phyloP scores from a whole-genome alignment of 2,888 invertebrate species.

The Troides helena region DNA sequence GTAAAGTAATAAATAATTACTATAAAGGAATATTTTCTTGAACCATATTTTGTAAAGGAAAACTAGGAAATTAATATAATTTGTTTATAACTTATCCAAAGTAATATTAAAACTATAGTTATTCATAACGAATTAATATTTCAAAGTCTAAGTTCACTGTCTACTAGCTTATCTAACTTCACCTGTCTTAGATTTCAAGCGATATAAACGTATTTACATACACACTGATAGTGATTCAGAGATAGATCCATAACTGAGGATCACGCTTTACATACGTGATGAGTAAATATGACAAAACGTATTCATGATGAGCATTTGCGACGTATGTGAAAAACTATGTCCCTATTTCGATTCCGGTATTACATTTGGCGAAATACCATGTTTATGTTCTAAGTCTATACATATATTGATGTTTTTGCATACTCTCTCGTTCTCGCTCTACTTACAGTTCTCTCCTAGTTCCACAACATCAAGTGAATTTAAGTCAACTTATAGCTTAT shows the following conservation, averaged over 20 bases:
- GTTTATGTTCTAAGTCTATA: too few relatives aligned
- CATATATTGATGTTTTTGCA: too few relatives aligned
- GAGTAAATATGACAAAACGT: neutral
- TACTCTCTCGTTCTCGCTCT: too few relatives aligned
- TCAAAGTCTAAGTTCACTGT: slow-evolving; percentile 10
- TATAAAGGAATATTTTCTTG: too few relatives aligned
- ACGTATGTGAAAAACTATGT: neutral
- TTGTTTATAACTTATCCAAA: neutral
- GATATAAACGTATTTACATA: neutral
- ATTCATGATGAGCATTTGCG: neutral
- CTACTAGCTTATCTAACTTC: slow-evolving; percentile 14
- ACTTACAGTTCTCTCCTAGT: too few relatives aligned
- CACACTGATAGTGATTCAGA: slow-evolving; percentile 9
- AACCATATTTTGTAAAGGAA: neutral
- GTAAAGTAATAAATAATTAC: too few relatives aligned
- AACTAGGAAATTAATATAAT: neutral
- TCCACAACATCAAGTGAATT: too few relatives aligned
- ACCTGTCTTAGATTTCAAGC: slow-evolving; percentile 12
- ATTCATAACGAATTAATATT: neutral
- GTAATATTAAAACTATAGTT: neutral
- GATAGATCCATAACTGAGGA: slow-evolving; percentile 14
- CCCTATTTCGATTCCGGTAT: too few relatives aligned
- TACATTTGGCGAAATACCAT: too few relatives aligned
- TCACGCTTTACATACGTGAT: slow-evolving; percentile 17
- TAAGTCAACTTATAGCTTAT: too few relatives aligned